Evolutionary conservation across 2,797 vertebrate species (phyloP), one percentile per base, ranked within the genome.

Genomic region (Natrix natrix): DNA sequence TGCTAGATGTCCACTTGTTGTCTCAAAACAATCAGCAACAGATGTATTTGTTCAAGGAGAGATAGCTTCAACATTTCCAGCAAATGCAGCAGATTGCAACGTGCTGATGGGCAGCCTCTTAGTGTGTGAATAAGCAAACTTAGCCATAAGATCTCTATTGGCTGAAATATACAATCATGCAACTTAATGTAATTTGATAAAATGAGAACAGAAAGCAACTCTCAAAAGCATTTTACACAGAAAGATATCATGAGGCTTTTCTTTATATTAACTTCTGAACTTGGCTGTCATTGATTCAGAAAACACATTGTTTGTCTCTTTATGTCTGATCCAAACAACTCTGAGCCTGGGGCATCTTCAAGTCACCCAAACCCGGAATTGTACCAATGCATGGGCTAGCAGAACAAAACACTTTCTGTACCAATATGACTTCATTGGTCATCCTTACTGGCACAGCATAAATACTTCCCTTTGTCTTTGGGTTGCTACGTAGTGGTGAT

Each of bases 371-470:
- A 74, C 48, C 24, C 66, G 37, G 54, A 59, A 90, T 83, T 11
- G 83, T 17, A 59, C 28, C 48, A 86, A 43, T 90, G 28, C 91
- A 90, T 48, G 60, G 43, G 37, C 61, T 48, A 87, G 89, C 89
- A 90, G 91, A 90, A 92, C 91, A 92, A 78, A 92, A 63, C 43
- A 60, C 88, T 90, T 87, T 91, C 69, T 93, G 93, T 93, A 91
- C 69, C 90, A 89, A 24, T 63, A 48, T 91, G 90, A 93, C 87
- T 91, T 93, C 90, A 89, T 56, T 89, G 87, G 93, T 93, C 90
- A 93, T 83, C 37, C 87, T 52, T 69, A 74, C 74, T 92, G 92
- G 92, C 69, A 55, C 20, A 89, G 54, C 24, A 86, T 94, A 87
- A 94, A 91, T 94, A 28, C 14, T 66, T 52, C 8, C 86, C 69